Conservation (phyloP, 2,113 vertebrate species). For the Oostethus manadensis region DNA sequence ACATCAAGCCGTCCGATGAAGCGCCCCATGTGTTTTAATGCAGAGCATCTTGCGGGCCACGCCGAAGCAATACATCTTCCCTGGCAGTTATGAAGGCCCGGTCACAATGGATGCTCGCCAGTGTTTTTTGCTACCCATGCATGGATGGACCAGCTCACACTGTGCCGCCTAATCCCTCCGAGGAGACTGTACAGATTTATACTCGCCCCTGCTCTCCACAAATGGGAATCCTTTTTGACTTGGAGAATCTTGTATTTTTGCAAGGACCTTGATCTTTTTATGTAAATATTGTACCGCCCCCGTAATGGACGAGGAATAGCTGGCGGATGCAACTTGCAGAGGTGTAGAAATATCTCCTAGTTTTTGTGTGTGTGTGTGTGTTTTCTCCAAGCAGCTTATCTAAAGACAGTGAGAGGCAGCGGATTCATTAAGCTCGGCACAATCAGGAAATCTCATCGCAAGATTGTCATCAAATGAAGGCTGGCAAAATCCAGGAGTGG, state of each 20-base stretch:
- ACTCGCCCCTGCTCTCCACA: conserved; percentile 45
- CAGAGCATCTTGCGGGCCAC: conserved; percentile 63
- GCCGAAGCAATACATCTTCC: conserved; percentile 73
- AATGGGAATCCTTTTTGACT: conserved; percentile 59
- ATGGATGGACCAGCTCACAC: conserved; percentile 68
- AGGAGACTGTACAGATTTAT: conserved; percentile 72
- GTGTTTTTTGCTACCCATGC: conserved; percentile 70
- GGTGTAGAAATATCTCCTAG: conserved; percentile 39
- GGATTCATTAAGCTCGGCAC: conserved; percentile 63
- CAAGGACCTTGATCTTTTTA: conserved; percentile 67
- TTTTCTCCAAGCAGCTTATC: conserved; percentile 58
- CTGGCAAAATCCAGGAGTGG: conserved; percentile 63
- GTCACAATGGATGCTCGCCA: conserved; percentile 69
- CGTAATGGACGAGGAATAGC: conserved; percentile 38
- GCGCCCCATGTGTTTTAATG: conserved; percentile 73
- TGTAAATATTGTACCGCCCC: conserved; percentile 65
- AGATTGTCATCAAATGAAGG: conserved; percentile 63
- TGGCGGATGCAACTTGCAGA: too few species aligned
- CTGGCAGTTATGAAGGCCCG: conserved; percentile 70
- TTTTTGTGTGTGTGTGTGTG: conserved; percentile 50
- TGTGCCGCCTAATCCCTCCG: conserved; percentile 65
- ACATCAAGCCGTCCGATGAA: conserved; percentile 71
- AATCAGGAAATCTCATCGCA: conserved; percentile 64
- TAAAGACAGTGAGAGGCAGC: conserved; percentile 49
- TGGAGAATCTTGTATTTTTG: conserved; percentile 70